phyloP scores from a whole-genome alignment of 2,888 invertebrate species.

The Clostera curtula region DNA sequence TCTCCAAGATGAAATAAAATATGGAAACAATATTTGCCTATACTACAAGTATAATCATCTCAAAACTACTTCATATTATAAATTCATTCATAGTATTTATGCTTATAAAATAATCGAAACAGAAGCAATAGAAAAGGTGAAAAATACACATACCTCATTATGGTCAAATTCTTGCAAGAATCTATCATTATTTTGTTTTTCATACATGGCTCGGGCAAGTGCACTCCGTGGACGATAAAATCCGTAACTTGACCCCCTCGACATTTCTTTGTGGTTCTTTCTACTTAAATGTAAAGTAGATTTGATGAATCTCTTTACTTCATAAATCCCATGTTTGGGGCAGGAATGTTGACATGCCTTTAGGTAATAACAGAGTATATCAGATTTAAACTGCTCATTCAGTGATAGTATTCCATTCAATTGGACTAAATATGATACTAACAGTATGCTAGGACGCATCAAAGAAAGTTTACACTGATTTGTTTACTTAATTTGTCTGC shows the following conservation, averaged over 20 bases:
- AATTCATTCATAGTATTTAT: too few species aligned
- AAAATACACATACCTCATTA: constrained; percentile 74
- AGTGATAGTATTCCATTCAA: constrained; percentile 22
- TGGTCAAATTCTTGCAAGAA: constrained; percentile 80
- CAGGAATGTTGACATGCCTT: constrained; percentile 40
- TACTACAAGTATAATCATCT: too few species aligned
- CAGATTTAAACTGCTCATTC: constrained; percentile 26
- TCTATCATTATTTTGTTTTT: constrained; percentile 82
- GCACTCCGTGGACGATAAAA: constrained; percentile 81
- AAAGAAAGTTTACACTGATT: constrained; percentile 20
- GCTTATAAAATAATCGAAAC: too few species aligned
- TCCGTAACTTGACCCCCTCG: constrained; percentile 45
- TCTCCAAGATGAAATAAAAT: too few species aligned
- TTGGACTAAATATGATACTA: constrained; percentile 22
- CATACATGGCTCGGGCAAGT: constrained; percentile 81
- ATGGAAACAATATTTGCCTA: too few species aligned
- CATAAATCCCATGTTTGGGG: constrained; percentile 28
- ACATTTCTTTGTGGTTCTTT: constrained; percentile 35
- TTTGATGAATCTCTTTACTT: constrained; percentile 19
- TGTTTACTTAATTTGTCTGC: constrained; percentile 10
- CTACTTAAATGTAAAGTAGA: constrained; percentile 17
- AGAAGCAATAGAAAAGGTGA: neutral
- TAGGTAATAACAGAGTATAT: constrained; percentile 43
- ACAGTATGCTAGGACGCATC: constrained; percentile 30
- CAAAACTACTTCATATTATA: too few species aligned